Evolutionary conservation across 2,797 vertebrate genomes (phyloP).

Genomic region (Dipus sagitta): DNA sequence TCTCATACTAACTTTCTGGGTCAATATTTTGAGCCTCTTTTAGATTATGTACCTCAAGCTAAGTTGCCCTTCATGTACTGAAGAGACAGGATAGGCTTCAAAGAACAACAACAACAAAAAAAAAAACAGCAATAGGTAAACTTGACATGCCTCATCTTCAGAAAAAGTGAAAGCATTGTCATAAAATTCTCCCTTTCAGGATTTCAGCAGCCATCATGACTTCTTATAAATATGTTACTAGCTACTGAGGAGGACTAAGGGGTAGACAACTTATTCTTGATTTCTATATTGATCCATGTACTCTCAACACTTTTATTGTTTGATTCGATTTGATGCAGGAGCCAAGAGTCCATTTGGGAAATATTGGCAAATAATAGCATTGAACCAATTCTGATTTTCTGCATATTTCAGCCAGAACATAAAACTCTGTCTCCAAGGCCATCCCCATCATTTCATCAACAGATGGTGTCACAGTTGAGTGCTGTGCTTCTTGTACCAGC

Average conservation of each 20-base stretch:
- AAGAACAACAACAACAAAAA: neutral
- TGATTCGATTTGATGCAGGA: conserved; percentile 47
- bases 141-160: neutral
- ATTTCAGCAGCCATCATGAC: neutral
- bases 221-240: neutral
- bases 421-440: conserved; percentile 66
- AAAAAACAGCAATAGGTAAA: neutral
- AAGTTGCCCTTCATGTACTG: neutral
- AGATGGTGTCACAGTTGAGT: conserved; percentile 74
- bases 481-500: conserved; percentile 52
- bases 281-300: neutral
- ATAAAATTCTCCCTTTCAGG: neutral
- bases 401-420: conserved; percentile 62
- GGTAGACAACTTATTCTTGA: neutral
- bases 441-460: conserved; percentile 54
- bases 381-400: conserved; percentile 59
- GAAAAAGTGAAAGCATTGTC: neutral
- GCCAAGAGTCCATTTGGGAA: conserved; percentile 36
- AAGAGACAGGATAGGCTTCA: neutral
- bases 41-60: neutral
- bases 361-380: conserved; percentile 20
- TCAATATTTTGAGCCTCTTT: neutral
- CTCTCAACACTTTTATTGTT: neutral
- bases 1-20: neutral
- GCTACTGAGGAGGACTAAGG: neutral